Base-by-base conservation (phyloP, 1,140 invertebrate species). In the Cotesia typhae region DNA sequence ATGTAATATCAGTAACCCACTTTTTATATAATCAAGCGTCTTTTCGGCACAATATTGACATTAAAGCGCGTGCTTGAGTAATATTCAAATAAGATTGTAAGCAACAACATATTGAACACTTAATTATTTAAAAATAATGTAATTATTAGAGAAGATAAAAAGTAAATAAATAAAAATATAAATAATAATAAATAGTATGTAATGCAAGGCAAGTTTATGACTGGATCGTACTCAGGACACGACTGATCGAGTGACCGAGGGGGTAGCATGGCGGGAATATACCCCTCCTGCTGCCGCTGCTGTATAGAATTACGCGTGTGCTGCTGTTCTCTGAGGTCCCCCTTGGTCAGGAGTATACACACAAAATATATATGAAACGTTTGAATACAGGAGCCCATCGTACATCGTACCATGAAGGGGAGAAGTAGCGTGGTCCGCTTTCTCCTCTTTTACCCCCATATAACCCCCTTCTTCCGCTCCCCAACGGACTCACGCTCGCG, bases 211-310 rank as follows among this genome's bases (percentile, higher is more conserved):
- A 74, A 78, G 80, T 82, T 72, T 81, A 77, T 74, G 78, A 78
- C 81, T 68, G 79, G 77, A 78, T 81, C 82, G 77, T 72, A 84
- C 82, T 79, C 79, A 83, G 81, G 82, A 83, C 84, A 86, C 84
- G 84, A 85, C 85, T 86, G 84, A 85, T 87, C 85, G 84, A 85
- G 82, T 85, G 83, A 84, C 84, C 85, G 83, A 84, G 82, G 84
- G 85, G 84, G 84, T 87, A 85, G 83, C 82, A 84, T 85, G 80
- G 79, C 79, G 81, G 77, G 79, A 81, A 66, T 51, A 83, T 84
- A 85, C 83, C 84, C 83, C 84, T 85, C 83, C 81, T 81, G 74
- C 78, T 83, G 71, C 81, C 80, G 74, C 78, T 83, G 71, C 68
- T 82, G 81, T 84, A 85, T 85, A 82, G 81, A 83, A 83, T 85